Evolutionary conservation across 2,113 vertebrate genomes (phyloP).

Genomic region (Channa argus): DNA sequence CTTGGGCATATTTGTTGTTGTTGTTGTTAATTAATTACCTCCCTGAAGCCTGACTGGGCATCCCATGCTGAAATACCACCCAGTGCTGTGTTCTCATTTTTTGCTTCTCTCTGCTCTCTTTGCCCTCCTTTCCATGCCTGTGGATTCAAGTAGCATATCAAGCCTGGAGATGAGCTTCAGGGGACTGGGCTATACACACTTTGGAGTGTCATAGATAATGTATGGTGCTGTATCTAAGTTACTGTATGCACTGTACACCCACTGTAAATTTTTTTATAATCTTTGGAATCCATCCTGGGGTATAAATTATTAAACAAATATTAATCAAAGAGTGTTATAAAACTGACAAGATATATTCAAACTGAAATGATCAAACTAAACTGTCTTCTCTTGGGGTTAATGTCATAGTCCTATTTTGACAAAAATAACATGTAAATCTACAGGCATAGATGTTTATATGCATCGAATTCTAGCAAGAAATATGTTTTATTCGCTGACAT

Average conservation of each 20-base stretch:
- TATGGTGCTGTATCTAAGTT: conserved; percentile 20
- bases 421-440: neutral
- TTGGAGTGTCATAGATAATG: conserved; percentile 40
- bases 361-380: conserved; percentile 8
- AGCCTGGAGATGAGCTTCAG: conserved; percentile 53
- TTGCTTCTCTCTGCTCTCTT: conserved; percentile 51
- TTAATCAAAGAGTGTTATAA: conserved; percentile 1
- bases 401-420: too few species aligned
- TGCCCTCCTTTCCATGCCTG: conserved; percentile 69
- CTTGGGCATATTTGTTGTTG: conserved; percentile 83
- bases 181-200: conserved; percentile 31
- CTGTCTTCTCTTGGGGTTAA: neutral
- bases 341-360: neutral
- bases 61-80: conserved; percentile 71
- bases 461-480: neutral
- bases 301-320: conserved; percentile 4
- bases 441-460: neutral
- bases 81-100: conserved; percentile 73
- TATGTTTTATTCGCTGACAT: neutral
- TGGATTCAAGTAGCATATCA: conserved; percentile 57
- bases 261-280: neutral
- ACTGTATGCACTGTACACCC: neutral
- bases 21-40: conserved; percentile 86
- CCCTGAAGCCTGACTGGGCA: conserved; percentile 80
- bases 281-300: neutral